A percentile compares a stretch with the other conserved stretches of the same genome.
These are phyloP conservation scores for Brachirus orientalis DNA, from an alignment of 2,113 vertebrate species.

Conservation along the genomic window DNA sequence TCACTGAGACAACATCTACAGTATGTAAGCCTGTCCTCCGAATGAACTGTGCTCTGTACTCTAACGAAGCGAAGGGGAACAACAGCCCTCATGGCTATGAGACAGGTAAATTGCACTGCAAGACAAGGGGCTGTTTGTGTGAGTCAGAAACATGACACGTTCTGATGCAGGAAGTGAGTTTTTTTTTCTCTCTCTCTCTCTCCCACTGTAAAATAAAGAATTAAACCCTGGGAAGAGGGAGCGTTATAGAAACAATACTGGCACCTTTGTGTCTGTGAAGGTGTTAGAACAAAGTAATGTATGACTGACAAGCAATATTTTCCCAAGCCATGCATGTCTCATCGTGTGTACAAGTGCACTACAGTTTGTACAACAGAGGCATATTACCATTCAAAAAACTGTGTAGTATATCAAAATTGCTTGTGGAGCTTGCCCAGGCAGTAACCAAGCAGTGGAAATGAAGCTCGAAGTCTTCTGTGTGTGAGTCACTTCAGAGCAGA, in stretches of 20 bases:
- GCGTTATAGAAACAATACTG: constrained; percentile 50
- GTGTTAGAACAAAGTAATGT: constrained; percentile 64
- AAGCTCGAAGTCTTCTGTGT: constrained; percentile 41
- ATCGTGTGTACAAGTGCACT: constrained; percentile 57
- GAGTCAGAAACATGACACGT: constrained; percentile 73
- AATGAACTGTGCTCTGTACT: constrained; percentile 77
- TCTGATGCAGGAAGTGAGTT: constrained; percentile 69
- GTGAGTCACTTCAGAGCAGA: constrained; percentile 49
- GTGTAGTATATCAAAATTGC: constrained; percentile 61
- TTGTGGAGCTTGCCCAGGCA: constrained; percentile 54
- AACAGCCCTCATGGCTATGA: constrained; percentile 72
- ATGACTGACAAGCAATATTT: constrained; percentile 68
- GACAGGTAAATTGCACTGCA: constrained; percentile 72
- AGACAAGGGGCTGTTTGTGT: constrained; percentile 62
- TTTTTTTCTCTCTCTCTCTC: constrained; percentile 27
- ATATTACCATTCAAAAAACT: constrained; percentile 54
- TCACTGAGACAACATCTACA: constrained; percentile 76
- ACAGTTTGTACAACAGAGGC: constrained; percentile 54
- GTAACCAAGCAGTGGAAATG: constrained; percentile 51
- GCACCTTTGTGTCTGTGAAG: constrained; percentile 59
- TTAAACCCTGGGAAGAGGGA: constrained; percentile 51
- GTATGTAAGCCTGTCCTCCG: constrained; percentile 80
- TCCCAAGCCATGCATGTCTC: constrained; percentile 60
- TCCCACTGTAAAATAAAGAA: constrained; percentile 62
- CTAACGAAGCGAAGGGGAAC: constrained; percentile 69